These are phyloP conservation scores for Melanchra persicariae DNA, from an alignment of 2,888 invertebrate species.

Conservation along the genomic window DNA sequence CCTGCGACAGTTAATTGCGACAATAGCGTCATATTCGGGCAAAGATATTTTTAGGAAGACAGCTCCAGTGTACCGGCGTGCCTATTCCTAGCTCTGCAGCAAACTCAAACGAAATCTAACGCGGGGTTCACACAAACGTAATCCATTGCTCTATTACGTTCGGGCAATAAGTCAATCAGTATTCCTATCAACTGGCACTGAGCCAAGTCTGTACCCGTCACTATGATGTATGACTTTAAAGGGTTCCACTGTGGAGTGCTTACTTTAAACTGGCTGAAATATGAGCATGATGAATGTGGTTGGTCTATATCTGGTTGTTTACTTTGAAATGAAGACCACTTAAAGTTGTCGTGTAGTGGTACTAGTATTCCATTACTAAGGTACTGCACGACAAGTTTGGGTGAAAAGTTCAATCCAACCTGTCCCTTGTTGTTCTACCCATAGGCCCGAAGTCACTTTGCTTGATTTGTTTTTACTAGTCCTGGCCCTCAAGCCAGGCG, in stretches of 20 bases:
- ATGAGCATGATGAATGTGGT: conserved; percentile 56
- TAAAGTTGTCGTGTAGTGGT: too few relatives aligned
- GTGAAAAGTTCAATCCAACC: too few relatives aligned
- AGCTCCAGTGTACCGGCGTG: neutral
- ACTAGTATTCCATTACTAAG: too few relatives aligned
- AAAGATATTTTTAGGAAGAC: neutral
- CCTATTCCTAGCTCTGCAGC: neutral
- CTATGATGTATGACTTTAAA: conserved; percentile 58
- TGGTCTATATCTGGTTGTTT: conserved; percentile 20
- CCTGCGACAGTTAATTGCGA: too few relatives aligned
- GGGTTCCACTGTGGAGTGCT: conserved; percentile 52
- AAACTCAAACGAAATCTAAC: conserved; percentile 24
- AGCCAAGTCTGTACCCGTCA: conserved; percentile 59
- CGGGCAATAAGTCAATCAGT: conserved; percentile 64
- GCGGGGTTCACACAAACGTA: conserved; percentile 54
- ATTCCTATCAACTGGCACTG: conserved; percentile 55
- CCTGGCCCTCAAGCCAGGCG: too few relatives aligned
- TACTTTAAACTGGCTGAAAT: conserved; percentile 60
- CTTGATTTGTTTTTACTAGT: too few relatives aligned
- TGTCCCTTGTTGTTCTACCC: too few relatives aligned
- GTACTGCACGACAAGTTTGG: too few relatives aligned
- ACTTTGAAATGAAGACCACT: conserved; percentile 10
- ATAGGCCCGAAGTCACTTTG: too few relatives aligned
- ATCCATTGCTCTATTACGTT: conserved; percentile 49
- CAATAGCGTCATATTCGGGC: neutral